Percentiles rank a stretch among this genome's conserved stretches.
Evolutionary conservation across 2,113 vertebrate species (phyloP).

Genomic region (Orycteropus afer): DNA sequence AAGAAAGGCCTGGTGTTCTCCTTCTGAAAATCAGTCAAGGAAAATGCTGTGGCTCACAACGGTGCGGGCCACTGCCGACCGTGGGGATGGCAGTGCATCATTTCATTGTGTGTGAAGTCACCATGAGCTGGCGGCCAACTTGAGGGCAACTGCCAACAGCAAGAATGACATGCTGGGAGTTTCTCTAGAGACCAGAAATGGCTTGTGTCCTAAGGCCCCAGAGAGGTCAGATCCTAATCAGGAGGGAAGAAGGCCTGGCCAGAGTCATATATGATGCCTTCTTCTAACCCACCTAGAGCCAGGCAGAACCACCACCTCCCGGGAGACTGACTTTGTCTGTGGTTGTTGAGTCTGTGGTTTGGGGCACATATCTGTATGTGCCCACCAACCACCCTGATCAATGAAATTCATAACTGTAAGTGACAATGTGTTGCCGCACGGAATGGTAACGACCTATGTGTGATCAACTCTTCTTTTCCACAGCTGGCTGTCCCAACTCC

Average conservation of each 20-base stretch:
- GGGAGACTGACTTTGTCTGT: neutral
- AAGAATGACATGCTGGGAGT: neutral
- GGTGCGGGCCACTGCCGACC: neutral
- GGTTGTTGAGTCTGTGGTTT: neutral
- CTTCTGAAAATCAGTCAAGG: too few species aligned
- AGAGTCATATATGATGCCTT: fast-evolving
- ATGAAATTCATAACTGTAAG: fast-evolving
- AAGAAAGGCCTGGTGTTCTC: too few species aligned
- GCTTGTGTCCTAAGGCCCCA: neutral
- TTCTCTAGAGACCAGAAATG: neutral
- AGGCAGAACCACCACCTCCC: neutral
- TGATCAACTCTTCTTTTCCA: constrained; percentile 78
- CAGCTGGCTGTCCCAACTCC: constrained; percentile 93
- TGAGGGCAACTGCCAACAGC: neutral
- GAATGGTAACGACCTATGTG: constrained; percentile 51
- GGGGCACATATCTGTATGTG: neutral
- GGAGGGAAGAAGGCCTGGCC: neutral
- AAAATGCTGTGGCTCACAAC: too few species aligned
- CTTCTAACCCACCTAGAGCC: neutral
- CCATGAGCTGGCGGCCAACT: neutral
- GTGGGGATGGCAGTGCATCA: neutral
- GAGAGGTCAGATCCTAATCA: neutral
- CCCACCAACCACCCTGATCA: fast-evolving
- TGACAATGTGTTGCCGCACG: fast-evolving
- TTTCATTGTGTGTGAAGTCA: neutral